Evolutionary conservation across 2,888 invertebrate genomes (phyloP).

Genomic region (Nemurella pictetii): DNA sequence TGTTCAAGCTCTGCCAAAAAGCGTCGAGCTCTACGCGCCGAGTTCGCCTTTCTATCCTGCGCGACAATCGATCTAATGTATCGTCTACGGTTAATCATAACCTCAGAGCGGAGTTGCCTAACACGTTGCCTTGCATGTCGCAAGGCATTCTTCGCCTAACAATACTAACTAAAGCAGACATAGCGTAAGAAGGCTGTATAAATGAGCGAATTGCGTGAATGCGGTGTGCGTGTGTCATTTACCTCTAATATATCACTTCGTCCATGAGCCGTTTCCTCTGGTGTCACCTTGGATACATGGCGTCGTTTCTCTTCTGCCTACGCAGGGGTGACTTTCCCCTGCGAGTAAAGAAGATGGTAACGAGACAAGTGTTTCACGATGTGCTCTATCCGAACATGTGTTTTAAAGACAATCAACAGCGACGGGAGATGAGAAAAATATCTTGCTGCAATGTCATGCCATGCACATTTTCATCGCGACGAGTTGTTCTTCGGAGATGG

Average conservation of each 20-base stretch:
- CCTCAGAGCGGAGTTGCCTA: neutral
- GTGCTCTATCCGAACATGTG: neutral
- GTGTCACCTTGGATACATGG: neutral
- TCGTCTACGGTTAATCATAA: neutral
- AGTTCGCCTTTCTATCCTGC: neutral
- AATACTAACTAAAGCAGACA: neutral
- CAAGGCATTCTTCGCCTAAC: neutral
- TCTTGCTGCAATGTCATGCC: neutral
- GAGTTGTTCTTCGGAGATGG: slow-evolving; percentile 17
- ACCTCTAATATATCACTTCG: neutral
- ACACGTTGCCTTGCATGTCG: neutral
- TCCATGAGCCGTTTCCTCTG: neutral
- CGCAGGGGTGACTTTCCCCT: neutral
- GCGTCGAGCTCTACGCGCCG: neutral
- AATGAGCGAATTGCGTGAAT: neutral
- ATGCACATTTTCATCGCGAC: neutral
- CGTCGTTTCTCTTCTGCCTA: neutral
- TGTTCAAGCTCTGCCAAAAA: neutral
- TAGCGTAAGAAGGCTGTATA: neutral
- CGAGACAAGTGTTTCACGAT: neutral
- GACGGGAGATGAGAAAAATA: neutral
- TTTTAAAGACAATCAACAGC: neutral
- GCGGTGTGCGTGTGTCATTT: neutral
- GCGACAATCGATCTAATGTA: neutral
- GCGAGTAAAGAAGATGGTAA: neutral